Base-by-base conservation (phyloP, 2,888 invertebrate species). In the Leptinotarsa juncta region DNA sequence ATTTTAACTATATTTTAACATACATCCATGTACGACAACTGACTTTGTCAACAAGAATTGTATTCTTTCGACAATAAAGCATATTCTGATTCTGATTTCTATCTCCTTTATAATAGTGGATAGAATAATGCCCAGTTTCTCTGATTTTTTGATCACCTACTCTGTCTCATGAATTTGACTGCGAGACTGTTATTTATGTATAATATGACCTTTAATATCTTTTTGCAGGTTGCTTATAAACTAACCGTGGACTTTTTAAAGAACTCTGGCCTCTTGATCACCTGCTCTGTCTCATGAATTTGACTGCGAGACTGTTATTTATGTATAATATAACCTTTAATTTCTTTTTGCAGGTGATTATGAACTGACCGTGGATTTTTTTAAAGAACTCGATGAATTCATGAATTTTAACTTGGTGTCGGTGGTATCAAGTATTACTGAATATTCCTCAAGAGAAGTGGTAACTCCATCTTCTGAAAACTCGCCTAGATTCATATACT, bases 371-470 rank as follows among this genome's bases (percentile, higher is more conserved):
- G 87, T 94, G 81, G 93, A 94, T n/a, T 91, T 93, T 80, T 94
- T 94, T 84, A 91, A 91, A 83, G 92, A 93, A 68, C 86, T 97
- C 69, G 96, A 97, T 84, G 90, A 91, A 18, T 95, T 94, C 84
- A 92, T 97, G 82, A 93, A 93, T 2, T 93, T 94, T 0, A 93
- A 94, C 82, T 86, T 96, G 50, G 92, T 92, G 0, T 89, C 91
- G 2, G 90, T 95, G 80, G 93, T 94, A 0, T 93, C 93, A 3
- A 91, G 93, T 32, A 93, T 95, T 70, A 92, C 93, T 16, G 93
- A 94, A 79, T 93, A 94, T 80, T 93, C 93, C 81, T 89, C 91
- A 0, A 91, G 90, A 81, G 88, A 92, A 80, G 90, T 91, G 49
- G 89, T 90, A 23, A 84, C 85, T 10, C 85, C 86, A 7, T 79